Evolutionary conservation across 2,888 invertebrate genomes (phyloP).

Genomic region (Apotomis capreana): DNA sequence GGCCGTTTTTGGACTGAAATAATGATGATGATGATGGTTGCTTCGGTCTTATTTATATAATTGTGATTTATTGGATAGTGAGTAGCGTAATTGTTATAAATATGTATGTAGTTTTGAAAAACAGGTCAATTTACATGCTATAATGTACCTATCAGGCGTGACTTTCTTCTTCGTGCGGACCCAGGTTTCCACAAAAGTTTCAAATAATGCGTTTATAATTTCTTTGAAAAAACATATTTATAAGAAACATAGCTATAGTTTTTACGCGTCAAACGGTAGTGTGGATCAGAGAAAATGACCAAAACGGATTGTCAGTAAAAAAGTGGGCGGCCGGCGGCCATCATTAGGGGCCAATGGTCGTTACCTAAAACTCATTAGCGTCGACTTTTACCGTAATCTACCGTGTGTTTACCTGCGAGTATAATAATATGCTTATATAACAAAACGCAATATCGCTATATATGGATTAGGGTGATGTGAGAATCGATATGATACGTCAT

Average conservation of each 20-base stretch:
- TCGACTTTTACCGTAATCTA: constrained; percentile 80
- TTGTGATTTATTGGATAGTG: too few relatives aligned
- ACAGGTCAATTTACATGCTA: too few relatives aligned
- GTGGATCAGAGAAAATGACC: constrained; percentile 63
- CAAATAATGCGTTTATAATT: too few relatives aligned
- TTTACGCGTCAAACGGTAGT: constrained; percentile 29
- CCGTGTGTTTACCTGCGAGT: constrained; percentile 44
- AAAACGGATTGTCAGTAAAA: constrained; percentile 76
- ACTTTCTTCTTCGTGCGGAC: too few relatives aligned
- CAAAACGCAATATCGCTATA: constrained; percentile 3
- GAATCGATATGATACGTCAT: not conserved
- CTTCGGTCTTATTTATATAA: too few relatives aligned
- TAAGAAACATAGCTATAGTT: constrained; percentile 14
- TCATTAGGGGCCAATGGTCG: constrained; percentile 81
- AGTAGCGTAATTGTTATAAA: too few relatives aligned
- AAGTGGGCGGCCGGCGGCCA: constrained; percentile 76
- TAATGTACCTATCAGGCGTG: too few relatives aligned
- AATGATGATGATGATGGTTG: too few relatives aligned
- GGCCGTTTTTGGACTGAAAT: too few relatives aligned
- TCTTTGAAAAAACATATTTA: not conserved
- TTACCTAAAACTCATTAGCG: constrained; percentile 82
- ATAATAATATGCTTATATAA: constrained; percentile 37
- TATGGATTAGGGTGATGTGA: not conserved
- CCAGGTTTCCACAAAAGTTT: too few relatives aligned
- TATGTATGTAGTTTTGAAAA: too few relatives aligned